Base-by-base conservation (phyloP, 2,888 invertebrate genomes). In the Drosophila mulleri region DNA sequence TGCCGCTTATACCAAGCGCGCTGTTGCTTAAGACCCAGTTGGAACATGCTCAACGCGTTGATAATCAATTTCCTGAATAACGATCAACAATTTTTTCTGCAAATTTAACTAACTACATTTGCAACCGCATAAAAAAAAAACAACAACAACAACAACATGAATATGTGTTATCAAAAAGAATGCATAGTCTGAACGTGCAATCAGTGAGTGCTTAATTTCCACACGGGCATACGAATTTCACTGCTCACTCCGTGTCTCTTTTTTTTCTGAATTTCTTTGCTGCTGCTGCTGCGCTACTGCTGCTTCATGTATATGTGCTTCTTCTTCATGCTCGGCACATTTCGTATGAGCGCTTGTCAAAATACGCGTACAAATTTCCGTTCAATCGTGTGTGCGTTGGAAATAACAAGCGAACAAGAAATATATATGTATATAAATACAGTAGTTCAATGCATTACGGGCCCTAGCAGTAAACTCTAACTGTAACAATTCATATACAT, bases 291-390 rank as follows among this genome's bases (percentile, higher is more conserved):
- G 37, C 62, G 52, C 73, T 67, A 35, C 62, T 74, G 52, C 67
- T 72, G 39, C 71, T 66, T 74, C 57, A 61, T 54, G 66, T 64
- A 63, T 54, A 41, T 42, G 54, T 84, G 68, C 83, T 89, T 83
- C 83, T 83, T 83, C 89, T 83, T 86, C 7, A 75, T 67, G 89
- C 89, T 83, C 87, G 89, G 89, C 83, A 83, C 83, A 83, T 83
- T 83, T 88, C 88, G 81, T 88, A 83, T 83, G 87, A 86, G 83
- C 81, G 87, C 81, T 86, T 88, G 83, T 88, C 78, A 88, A 88
- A 83, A 83, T 83, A 88, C 83, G 86, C 86, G 80, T 86, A 83
- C 86, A 82, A 72, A 74, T 83, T 83, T 86, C 68, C 80, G 70
- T 63, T 82, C 59, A 64, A 70, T 67, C 69, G 67, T 52, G 59